Evolutionary conservation across 2,113 vertebrate genomes (phyloP).

Genomic region (Orthonyx spaldingii): DNA sequence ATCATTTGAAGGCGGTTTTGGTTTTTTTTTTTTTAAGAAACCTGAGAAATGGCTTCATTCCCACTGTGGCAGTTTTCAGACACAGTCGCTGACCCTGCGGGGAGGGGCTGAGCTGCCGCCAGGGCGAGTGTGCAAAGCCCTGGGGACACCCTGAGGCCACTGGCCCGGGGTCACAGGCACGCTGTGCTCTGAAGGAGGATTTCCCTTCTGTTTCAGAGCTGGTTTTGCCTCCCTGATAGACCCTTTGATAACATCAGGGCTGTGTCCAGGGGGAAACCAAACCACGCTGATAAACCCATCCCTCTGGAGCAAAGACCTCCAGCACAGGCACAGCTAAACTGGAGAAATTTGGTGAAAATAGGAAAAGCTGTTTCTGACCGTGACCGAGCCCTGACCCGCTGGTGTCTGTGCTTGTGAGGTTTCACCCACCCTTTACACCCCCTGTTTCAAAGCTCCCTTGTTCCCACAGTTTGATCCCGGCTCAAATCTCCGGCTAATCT

Average conservation of each 20-base stretch:
- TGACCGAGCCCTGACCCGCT: rapidly evolving
- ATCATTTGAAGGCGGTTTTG: background rate
- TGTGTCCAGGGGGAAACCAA: rapidly evolving
- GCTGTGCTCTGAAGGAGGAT: rapidly evolving
- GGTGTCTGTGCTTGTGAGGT: background rate
- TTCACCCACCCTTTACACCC: background rate
- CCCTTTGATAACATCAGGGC: background rate
- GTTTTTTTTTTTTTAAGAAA: background rate
- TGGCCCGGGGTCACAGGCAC: rapidly evolving
- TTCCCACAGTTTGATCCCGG: background rate
- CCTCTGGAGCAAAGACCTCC: rapidly evolving
- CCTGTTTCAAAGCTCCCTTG: background rate
- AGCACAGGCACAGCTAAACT: rapidly evolving
- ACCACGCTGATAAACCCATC: rapidly evolving
- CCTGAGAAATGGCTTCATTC: background rate
- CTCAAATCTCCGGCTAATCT: background rate
- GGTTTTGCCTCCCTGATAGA: background rate
- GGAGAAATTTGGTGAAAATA: background rate
- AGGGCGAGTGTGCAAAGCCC: background rate
- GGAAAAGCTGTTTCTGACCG: background rate
- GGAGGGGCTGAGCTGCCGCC: background rate
- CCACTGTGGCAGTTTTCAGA: background rate
- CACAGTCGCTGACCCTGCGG: background rate
- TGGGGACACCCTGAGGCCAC: background rate
- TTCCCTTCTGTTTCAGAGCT: background rate